phyloP scores from a whole-genome alignment of 2,797 vertebrate genomes.

The Rhabdomys pumilio region DNA sequence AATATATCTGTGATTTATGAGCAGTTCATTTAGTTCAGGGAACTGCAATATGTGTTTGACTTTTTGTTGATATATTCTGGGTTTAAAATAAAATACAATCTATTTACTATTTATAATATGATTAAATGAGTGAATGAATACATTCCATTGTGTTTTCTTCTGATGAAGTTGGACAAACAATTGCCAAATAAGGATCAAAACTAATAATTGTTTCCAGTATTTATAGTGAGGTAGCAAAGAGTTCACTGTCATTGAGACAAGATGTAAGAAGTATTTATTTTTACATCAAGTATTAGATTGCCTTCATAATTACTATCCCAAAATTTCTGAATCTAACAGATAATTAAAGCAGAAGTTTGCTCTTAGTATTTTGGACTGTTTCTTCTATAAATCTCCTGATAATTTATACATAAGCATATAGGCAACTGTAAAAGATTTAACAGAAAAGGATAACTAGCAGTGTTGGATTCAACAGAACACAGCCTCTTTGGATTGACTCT shows the following conservation, averaged over 20 bases:
- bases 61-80: background rate
- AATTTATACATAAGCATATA: background rate
- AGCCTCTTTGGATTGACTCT: background rate
- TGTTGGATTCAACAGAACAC: background rate
- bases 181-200: background rate
- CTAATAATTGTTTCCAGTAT: background rate
- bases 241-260: conserved; percentile 3
- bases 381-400: conserved; percentile 12
- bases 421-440: background rate
- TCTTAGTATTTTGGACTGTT: background rate
- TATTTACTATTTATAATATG: conserved; percentile 17
- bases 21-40: conserved; percentile 21
- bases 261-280: background rate
- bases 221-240: conserved; percentile 9
- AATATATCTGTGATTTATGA: conserved; percentile 44
- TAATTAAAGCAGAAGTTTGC: background rate
- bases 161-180: background rate
- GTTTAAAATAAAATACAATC: conserved; percentile 41
- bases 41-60: background rate
- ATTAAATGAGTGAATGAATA: conserved; percentile 8
- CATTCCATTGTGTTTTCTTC: background rate
- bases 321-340: conserved; percentile 10
- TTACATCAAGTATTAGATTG: background rate
- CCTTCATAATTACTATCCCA: background rate
- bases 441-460: background rate